phyloP scores from a whole-genome alignment of 2,797 vertebrate species.

The Simalia tracyae region DNA sequence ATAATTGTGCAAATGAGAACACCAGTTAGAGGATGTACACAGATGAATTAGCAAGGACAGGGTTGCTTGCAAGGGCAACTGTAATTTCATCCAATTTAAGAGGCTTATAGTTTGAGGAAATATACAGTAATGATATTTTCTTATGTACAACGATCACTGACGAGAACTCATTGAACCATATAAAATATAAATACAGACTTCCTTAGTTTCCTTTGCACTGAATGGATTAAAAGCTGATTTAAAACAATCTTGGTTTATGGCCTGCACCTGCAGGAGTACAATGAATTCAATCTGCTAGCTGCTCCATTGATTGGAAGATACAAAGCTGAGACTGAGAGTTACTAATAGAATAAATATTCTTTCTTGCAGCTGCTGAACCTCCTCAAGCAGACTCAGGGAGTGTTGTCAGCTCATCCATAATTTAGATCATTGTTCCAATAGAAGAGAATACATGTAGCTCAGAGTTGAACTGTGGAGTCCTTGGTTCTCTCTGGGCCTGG shows the following conservation, averaged over 20 bases:
- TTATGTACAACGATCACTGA: background rate
- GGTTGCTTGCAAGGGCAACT: background rate
- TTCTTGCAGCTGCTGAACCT: constrained; percentile 53
- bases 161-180: constrained; percentile 5
- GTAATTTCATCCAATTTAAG: background rate
- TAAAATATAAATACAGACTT: constrained; percentile 27
- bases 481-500: background rate
- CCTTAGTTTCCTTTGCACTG: constrained; percentile 20
- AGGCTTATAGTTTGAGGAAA: constrained; percentile 13
- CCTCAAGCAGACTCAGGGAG: constrained; percentile 25
- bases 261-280: background rate
- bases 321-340: constrained; percentile 12
- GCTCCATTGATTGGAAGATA: background rate
- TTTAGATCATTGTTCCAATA: background rate
- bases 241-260: constrained; percentile 31
- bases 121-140: background rate
- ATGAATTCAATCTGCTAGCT: background rate
- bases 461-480: background rate
- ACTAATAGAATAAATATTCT: constrained; percentile 37
- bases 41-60: background rate
- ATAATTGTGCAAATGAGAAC: constrained; percentile 20
- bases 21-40: background rate
- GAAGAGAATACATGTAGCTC: background rate
- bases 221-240: background rate
- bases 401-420: constrained; percentile 20